Evolutionary conservation across 2,113 vertebrate species (phyloP), one percentile per base, ranked within the genome.

Genomic region (Ameiurus melas): DNA sequence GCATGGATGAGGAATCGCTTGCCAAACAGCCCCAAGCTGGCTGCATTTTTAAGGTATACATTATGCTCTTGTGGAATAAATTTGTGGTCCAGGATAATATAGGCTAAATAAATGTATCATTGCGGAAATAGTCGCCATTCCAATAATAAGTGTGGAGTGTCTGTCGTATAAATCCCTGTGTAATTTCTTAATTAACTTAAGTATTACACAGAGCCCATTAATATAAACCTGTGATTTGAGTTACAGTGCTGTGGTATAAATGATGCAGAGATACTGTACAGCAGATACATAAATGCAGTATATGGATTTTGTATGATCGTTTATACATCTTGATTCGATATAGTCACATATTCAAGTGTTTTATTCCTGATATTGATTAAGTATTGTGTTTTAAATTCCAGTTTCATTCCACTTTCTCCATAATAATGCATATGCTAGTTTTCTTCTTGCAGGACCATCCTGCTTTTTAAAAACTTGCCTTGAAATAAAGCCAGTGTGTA

Each of bases 11-110:
- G 2, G 94, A 95, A 9, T 85, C 89, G 39, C 90, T 93, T 73
- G 89, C 92, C 51, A 92, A 84, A 20, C 96, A 99, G 2, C 97
- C 97, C 0, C 90, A 96, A 89, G 96, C 97, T 27, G 98, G 98
- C 1, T 92, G 95, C 19, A 89, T 96, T 89, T 99, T 98, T 94
- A 98, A 95, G 96, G 98, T 98, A 91, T 93, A 39, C 0, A 7
- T 19, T 19, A 19, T 80, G 27, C n/a, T 25, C 22, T 5, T 60
- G 53, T 57, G 53, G n/a, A 25, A 43, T 43, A 43, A 22, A 4
- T 25, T 47, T 43, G 19, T 36, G 16, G 30, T 17, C 14, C n/a
- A n/a, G n/a, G n/a, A n/a, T n/a, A n/a, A n/a, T n/a, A n/a, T n/a
- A n/a, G 19, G 19, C 10, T 25, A 12, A 43, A 73, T 73, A 73